These are phyloP conservation scores for Anthophora plumipes DNA, from an alignment of 2,888 invertebrate genomes.

Conservation along the genomic window DNA sequence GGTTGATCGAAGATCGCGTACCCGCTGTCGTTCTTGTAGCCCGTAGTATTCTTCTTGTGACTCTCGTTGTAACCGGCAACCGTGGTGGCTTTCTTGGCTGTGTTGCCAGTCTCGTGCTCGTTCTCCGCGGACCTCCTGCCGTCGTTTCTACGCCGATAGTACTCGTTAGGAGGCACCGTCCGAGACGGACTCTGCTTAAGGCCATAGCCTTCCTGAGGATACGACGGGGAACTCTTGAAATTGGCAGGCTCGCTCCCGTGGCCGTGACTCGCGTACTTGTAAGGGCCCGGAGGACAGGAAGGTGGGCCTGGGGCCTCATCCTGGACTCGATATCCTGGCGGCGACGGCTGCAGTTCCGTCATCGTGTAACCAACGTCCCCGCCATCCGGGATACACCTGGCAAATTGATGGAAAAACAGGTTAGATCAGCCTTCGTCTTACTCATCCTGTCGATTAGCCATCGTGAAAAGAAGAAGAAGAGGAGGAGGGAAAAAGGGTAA, in stretches of 20 bases:
- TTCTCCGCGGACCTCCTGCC: conserved; percentile 72
- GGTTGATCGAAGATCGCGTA: conserved; percentile 52
- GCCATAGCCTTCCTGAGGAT: conserved; percentile 78
- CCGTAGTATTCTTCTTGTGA: conserved; percentile 83
- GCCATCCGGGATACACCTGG: conserved; percentile 84
- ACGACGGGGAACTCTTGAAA: conserved; percentile 78
- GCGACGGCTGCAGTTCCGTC: conserved; percentile 84
- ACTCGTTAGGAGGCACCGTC: conserved; percentile 72
- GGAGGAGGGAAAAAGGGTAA: not conserved
- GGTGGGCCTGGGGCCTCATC: conserved; percentile 82
- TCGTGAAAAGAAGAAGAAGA: too few relatives aligned
- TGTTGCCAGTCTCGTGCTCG: conserved; percentile 72
- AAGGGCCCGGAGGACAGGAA: conserved; percentile 78
- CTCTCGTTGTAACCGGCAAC: conserved; percentile 81
- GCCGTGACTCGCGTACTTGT: conserved; percentile 79
- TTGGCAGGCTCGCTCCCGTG: conserved; percentile 77
- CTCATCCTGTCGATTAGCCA: not conserved
- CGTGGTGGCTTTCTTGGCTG: conserved; percentile 76
- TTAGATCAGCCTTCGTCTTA: conserved; percentile 3
- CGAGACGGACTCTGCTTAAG: conserved; percentile 74
- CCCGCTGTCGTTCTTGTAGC: conserved; percentile 84
- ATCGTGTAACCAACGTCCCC: conserved; percentile 84
- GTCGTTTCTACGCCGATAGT: conserved; percentile 73
- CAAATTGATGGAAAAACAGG: conserved; percentile 35
- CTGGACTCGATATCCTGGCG: conserved; percentile 83